Evolutionary conservation across 2,113 vertebrate genomes (phyloP), one percentile per base, ranked within the genome.

Genomic region (Colossoma macropomum): DNA sequence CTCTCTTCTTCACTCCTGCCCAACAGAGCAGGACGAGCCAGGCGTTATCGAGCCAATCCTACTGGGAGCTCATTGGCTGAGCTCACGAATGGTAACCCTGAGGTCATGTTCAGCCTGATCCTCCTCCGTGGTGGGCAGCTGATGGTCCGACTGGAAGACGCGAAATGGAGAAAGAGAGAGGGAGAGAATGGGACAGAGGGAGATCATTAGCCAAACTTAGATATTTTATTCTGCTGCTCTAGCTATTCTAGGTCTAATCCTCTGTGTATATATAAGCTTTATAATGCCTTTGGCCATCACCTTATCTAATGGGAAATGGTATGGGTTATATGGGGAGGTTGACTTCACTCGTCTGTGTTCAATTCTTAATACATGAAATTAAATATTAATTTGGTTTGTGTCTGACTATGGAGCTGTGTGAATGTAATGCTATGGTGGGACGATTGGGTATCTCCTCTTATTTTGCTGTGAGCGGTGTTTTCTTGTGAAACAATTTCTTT

Each of bases 41-140:
- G 50, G 66, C 52, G 12, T 62, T 87, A 81, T 82, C 54, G 83
- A 89, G 82, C 81, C 84, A 81, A 91, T 87, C 84, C 89, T 77
- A 85, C 80, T 86, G 85, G 88, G 89, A 91, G 62, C 89, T 89
- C 85, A 90, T 87, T 86, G 84, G 25, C 25, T 62, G 56, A 72
- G 85, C 78, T 87, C 77, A 88, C 80, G 90, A 92, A 90, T 85
- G 74, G 80, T 89, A 88, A 90, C 90, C 82, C 90, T 82, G 86
- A 71, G 83, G 82, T 90, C 85, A 85, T 80, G 81, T 87, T 79
- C 77, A 69, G 63, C 17, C 69, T 28, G 28, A 27, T 45, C 60
- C 15, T 81, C 7, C 48, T 32, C 75, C 19, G 50, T 79, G 28
- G 54, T 41, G 15, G 56, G 52, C 76, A 77, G 76, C 19, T 23